These are phyloP conservation scores for Hyles vespertilio DNA, from an alignment of 1,140 invertebrate species.

Conservation along the genomic window DNA sequence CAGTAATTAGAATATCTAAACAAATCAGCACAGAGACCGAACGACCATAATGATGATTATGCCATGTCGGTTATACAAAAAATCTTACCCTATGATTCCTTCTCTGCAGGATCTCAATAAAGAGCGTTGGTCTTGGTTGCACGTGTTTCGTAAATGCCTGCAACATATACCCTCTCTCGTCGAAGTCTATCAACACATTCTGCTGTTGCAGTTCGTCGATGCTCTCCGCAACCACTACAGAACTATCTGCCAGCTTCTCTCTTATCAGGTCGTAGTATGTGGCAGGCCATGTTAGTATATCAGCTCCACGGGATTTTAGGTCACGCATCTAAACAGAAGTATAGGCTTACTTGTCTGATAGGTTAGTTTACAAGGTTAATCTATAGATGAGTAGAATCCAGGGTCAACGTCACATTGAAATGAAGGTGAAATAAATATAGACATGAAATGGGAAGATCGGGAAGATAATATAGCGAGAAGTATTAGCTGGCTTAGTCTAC, in stretches of 20 bases:
- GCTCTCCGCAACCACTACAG: conserved; percentile 90
- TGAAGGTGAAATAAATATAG: too few species aligned
- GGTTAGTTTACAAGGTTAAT: too few species aligned
- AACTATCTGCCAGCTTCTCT: conserved; percentile 85
- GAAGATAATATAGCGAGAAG: too few species aligned
- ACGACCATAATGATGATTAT: too few species aligned
- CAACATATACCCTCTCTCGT: conserved; percentile 97
- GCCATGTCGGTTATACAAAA: not conserved
- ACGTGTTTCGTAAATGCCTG: conserved; percentile 99
- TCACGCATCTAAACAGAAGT: conserved; percentile 80
- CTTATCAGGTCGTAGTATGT: conserved; percentile 93
- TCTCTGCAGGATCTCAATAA: conserved; percentile 98
- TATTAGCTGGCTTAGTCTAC: too few species aligned
- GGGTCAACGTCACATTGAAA: too few species aligned
- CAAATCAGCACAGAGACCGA: too few species aligned
- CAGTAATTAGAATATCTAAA: too few species aligned
- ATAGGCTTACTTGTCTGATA: too few species aligned
- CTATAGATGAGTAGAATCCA: too few species aligned
- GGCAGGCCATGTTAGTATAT: conserved; percentile 93
- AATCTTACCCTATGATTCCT: conserved; percentile 92
- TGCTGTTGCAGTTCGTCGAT: conserved; percentile 89
- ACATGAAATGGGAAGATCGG: too few species aligned
- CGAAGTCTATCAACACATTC: conserved; percentile 97
- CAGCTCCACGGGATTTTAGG: conserved; percentile 88
- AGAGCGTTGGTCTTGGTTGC: conserved; percentile 97